These are phyloP conservation scores for Epiperipatus broadwayi DNA, from an alignment of 2,888 invertebrate genomes.

Conservation along the genomic window DNA sequence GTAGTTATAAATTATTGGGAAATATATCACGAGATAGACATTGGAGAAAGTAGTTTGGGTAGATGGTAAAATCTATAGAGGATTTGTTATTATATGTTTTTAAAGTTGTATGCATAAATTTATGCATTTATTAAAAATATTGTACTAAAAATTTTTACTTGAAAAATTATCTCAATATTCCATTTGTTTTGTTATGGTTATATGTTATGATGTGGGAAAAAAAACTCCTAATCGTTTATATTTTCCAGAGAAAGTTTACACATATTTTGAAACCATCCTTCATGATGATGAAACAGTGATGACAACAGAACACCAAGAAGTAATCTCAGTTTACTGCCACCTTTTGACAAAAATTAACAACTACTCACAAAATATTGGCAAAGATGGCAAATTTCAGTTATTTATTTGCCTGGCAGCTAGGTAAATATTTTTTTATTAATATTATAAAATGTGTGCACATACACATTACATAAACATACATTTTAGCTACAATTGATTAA, in stretches of 20 bases:
- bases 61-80: no score
- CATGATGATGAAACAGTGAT: conserved; percentile 23
- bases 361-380: conserved; percentile 67
- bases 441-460: no score
- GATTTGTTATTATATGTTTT: not conserved
- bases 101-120: conserved; percentile 8
- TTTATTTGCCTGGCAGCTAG: conserved; percentile 82
- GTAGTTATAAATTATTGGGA: no score
- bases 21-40: no score
- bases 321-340: conserved; percentile 71
- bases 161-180: conserved; percentile 7
- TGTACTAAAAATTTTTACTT: conserved; percentile 7
- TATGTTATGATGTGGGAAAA: no score
- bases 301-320: conserved; percentile 35
- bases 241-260: conserved; percentile 37
- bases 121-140: not conserved
- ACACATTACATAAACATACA: no score
- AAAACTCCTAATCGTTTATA: no score
- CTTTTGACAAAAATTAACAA: conserved; percentile 70
- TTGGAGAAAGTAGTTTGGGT: no score
- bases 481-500: no score
- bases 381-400: conserved; percentile 93
- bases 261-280: conserved; percentile 27
- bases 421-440: conserved; percentile 33
- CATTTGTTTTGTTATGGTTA: conserved; percentile 1